Evolutionary conservation across 1,140 invertebrate species (phyloP), one percentile per base, ranked within the genome.

Genomic region (Trachymyrmex septentrionalis): DNA sequence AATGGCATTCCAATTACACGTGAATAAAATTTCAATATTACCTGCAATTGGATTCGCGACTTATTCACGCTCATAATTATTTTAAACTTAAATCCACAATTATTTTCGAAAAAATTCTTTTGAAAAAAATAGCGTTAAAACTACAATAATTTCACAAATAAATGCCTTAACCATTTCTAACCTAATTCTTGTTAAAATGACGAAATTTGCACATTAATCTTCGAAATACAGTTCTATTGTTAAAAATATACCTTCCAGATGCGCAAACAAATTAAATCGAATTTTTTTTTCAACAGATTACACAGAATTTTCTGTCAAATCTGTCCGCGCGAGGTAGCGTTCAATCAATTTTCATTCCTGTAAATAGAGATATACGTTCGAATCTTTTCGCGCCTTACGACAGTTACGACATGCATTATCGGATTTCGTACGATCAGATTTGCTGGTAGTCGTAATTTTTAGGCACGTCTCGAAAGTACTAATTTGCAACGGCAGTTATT

Each of bases 371-470:
- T 55, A 38, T 27, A 67, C 50, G 55, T 53, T 80, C n/a, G 24
- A 80, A 80, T 50, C 3, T 67, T 21, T 80, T 50, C 76, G 61
- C 76, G 27, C 48, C 24, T 9, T 21, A 19, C 34, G 16, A 77
- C 9, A 34, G 27, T 2, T 34, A 5, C 5, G 30, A 34, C 30
- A 34, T 34, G 0, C n/a, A 44, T 14, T 3, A 38, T 77, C 7
- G 10, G 61, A 77, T 44, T 44, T 44, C 38, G 1, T 27, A 6
- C 38, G 9, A 27, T 9, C 4, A 9, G 7, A 24, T 61, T 38
- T 38, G 34, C 34, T 38, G 7, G 10, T 0, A 77, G 27, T 67
- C 19, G n/a, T n/a, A 0, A 75, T 9, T 24, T 21, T 67, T n/a
- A 10, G 64, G 4, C 34, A n/a, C 6, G 21, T 7, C 0, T 55